Evolutionary conservation across 2,113 vertebrate genomes (phyloP), one percentile per base, ranked within the genome.

Genomic region (Anhinga anhinga): DNA sequence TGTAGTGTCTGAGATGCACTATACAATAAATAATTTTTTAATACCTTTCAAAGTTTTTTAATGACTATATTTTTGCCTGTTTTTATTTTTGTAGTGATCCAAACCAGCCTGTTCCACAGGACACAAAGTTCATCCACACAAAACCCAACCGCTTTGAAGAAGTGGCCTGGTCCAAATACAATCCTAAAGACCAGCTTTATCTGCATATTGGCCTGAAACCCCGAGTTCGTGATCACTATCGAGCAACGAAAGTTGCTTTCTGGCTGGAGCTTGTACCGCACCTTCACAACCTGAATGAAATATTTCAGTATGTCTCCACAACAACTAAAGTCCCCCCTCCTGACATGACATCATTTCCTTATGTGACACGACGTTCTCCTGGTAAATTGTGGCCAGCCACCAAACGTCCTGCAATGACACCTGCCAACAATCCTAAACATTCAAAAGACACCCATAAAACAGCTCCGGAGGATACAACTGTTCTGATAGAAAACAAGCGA

Each of bases 51-150:
- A 45, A 45, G 45, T 47, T 19, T 47, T 77, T 59, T 65, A 56
- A 67, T 94, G 7, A 74, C 58, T 76, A 20, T 77, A 79, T 42
- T 67, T 84, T 91, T 78, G 50, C 76, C 94, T 71, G 66, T 21
- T 97, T 67, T 93, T 38, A n/a, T 94, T 88, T 93, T 93, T 66
- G 2, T 93, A 99, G 99, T 11, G 99, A 99, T 96, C 99, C 99
- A 11, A 99, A 99, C 62, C 99, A 99, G 45, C 99, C 99, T 3
- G 99, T 99, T 30, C 99, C 99, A 7, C 99, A 99, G 79, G 99
- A 99, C 66, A 99, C 99, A 71, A 99, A 99, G 95, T 99, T 99
- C 97, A 99, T 99, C 88, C 99, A 99, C 94, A 99, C 99, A 4
- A 99, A 99, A 86, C 99, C 99, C 23, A 99, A 99, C 95, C 99